Percentiles rank a stretch among this genome's conserved stretches.
Conservation (phyloP, 2,113 vertebrate species). For the Jacana jacana region DNA sequence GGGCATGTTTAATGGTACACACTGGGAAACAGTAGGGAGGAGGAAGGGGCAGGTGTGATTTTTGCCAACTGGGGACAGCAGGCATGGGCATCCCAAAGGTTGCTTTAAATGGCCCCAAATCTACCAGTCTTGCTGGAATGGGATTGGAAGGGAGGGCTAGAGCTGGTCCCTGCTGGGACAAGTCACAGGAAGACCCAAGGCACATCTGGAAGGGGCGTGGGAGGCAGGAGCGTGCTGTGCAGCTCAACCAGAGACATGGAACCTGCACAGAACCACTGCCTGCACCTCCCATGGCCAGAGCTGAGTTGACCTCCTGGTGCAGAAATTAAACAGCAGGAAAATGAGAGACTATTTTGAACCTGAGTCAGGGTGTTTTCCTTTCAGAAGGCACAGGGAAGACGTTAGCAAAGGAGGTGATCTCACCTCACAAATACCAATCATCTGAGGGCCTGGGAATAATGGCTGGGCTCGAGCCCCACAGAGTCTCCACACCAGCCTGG, state of each 20-base stretch:
- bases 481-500: neutral
- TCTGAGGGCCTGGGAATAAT: neutral
- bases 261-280: neutral
- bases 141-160: neutral
- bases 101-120: neutral
- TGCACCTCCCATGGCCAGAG: neutral
- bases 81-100: neutral
- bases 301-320: neutral
- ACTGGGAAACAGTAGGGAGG: neutral
- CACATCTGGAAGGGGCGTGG: rapidly evolving
- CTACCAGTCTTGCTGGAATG: neutral
- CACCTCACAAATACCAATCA: neutral
- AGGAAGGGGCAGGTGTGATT: neutral
- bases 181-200: neutral
- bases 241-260: neutral
- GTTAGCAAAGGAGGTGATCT: neutral
- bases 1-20: neutral
- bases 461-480: rapidly evolving
- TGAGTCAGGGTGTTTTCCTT: neutral
- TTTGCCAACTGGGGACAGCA: neutral
- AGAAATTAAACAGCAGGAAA: neutral
- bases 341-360: neutral
- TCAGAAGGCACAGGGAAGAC: neutral
- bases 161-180: neutral
- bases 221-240: neutral